Percentiles rank a stretch among this genome's conserved stretches.
Conservation (phyloP, 2,797 vertebrate species). For the Tauraco hartlaubi region DNA sequence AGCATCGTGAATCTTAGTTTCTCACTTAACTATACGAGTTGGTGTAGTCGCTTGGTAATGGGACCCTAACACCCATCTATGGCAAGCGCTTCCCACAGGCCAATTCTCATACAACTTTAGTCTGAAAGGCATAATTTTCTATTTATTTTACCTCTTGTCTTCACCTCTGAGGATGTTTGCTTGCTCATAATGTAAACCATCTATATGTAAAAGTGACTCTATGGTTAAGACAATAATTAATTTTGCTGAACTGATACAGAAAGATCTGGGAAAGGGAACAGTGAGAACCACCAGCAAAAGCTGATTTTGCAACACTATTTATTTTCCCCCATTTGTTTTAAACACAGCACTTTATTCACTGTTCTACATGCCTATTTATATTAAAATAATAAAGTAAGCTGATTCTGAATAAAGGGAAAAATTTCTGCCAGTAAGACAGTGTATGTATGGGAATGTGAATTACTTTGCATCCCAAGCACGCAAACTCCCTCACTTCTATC, state of each 20-base stretch:
- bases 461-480: not conserved
- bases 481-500: not conserved
- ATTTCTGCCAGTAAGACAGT: not conserved
- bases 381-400: not conserved
- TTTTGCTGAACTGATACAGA: not conserved
- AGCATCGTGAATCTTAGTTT: not conserved
- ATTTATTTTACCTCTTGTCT: not conserved
- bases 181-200: not conserved
- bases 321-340: not conserved
- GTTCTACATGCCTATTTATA: not conserved
- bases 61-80: not conserved
- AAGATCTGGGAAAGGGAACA: not conserved
- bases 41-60: not conserved
- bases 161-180: accelerated
- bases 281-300: not conserved
- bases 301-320: not conserved
- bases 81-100: not conserved
- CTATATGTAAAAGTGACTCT: not conserved
- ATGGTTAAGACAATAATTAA: not conserved
- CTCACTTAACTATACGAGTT: not conserved
- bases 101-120: not conserved
- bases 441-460: not conserved
- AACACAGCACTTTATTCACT: not conserved
- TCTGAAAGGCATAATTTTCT: not conserved
- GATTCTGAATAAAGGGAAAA: not conserved